Percentiles rank a stretch among this genome's conserved stretches.
Evolutionary conservation across 2,113 vertebrate species (phyloP).

Genomic region (Pteruthius melanotis): DNA sequence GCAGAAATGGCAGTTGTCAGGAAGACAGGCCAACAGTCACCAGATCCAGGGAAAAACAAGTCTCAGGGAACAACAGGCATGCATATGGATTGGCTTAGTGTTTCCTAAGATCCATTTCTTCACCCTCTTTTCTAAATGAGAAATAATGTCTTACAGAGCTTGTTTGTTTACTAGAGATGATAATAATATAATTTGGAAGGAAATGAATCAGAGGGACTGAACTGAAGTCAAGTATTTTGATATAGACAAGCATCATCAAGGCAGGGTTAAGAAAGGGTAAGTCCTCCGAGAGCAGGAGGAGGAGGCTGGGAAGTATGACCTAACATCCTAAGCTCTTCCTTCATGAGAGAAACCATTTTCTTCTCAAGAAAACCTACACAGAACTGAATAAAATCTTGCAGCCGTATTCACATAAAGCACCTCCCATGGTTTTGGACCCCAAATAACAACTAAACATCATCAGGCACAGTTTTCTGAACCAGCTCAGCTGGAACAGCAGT

Average conservation of each 20-base stretch:
- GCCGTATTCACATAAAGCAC: neutral
- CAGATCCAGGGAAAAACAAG: neutral
- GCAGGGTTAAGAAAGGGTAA: neutral
- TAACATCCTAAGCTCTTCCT: neutral
- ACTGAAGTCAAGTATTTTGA: constrained; percentile 8
- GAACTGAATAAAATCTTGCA: neutral
- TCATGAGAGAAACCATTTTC: neutral
- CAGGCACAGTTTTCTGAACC: neutral
- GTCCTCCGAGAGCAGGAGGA: neutral
- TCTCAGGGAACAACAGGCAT: neutral
- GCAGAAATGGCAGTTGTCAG: neutral
- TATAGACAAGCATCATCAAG: neutral
- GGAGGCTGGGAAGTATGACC: neutral
- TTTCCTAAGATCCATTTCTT: neutral
- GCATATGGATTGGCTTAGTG: neutral
- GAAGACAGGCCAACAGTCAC: neutral
- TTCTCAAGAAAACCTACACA: neutral
- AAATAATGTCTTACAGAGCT: constrained; percentile 4
- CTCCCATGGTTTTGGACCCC: neutral
- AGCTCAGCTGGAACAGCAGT: neutral
- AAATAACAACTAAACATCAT: neutral
- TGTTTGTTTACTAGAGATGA: constrained; percentile 18
- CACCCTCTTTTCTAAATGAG: neutral
- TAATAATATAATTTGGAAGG: constrained; percentile 1
- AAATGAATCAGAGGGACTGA: constrained; percentile 15